These are phyloP conservation scores for Poeciliopsis presidionis DNA, from an alignment of 2,797 vertebrate genomes.

Conservation along the genomic window DNA sequence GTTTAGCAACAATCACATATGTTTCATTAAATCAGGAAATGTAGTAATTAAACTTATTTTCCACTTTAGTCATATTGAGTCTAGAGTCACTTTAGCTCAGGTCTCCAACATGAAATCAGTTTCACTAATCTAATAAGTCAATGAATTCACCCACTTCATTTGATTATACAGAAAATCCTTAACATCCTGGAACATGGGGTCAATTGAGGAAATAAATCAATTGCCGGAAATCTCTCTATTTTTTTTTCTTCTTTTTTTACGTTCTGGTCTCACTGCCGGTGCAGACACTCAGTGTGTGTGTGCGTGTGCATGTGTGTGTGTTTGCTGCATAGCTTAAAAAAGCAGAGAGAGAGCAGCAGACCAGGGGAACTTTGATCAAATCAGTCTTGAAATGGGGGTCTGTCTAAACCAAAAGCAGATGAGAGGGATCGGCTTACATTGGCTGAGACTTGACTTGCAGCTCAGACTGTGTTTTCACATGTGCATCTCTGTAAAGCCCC, in stretches of 20 bases:
- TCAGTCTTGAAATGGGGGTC: constrained; percentile 59
- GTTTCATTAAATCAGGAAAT: background rate
- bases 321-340: constrained; percentile 35
- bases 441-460: constrained; percentile 55
- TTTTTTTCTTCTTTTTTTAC: constrained; percentile 20
- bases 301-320: background rate
- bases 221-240: constrained; percentile 47
- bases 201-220: constrained; percentile 37
- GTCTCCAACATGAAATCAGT: constrained; percentile 33
- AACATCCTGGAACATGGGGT: constrained; percentile 64
- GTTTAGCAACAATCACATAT: background rate
- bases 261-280: constrained; percentile 38
- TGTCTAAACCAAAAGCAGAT: constrained; percentile 73
- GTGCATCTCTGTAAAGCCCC: constrained; percentile 12
- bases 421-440: constrained; percentile 65
- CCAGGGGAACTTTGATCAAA: constrained; percentile 63
- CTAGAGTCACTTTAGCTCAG: constrained; percentile 38
- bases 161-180: constrained; percentile 75
- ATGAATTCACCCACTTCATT: constrained; percentile 67
- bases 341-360: constrained; percentile 42
- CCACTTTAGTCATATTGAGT: constrained; percentile 13
- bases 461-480: constrained; percentile 22
- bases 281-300: constrained; percentile 7
- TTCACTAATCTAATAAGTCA: constrained; percentile 68
- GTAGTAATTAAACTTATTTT: constrained; percentile 22